phyloP scores from a whole-genome alignment of 64 coral and sea anemone genomes.

The Platygyra sinensis region DNA sequence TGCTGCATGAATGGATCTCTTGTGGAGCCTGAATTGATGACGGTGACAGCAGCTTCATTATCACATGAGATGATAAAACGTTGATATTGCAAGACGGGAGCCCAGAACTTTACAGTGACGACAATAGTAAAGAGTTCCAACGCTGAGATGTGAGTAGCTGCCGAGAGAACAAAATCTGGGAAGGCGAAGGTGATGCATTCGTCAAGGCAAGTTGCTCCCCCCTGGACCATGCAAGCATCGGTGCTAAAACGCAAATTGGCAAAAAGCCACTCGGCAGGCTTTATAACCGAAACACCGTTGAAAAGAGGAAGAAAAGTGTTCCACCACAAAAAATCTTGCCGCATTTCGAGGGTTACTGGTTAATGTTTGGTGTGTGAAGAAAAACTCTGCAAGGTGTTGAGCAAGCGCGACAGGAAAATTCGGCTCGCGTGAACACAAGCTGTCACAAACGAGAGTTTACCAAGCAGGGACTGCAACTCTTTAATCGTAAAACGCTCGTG shows the following conservation, averaged over 20 bases:
- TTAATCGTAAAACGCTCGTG: background rate
- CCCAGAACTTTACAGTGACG: conserved; percentile 10
- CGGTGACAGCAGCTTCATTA: conserved; percentile 9
- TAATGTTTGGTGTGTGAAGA: too few relatives aligned
- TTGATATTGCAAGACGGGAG: background rate
- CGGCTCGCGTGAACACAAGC: too few relatives aligned
- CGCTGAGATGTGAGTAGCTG: conserved; percentile 8
- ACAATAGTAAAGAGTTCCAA: conserved; percentile 25
- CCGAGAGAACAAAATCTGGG: background rate
- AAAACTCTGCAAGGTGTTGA: too few relatives aligned
- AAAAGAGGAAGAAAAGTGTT: too few relatives aligned
- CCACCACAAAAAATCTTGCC: conserved; percentile 8
- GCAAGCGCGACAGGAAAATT: too few relatives aligned
- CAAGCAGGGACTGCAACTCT: too few relatives aligned
- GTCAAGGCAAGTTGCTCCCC: background rate
- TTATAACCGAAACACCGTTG: too few relatives aligned
- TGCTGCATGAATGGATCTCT: conserved; percentile 24
- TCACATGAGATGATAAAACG: conserved; percentile 17
- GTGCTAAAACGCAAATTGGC: background rate
- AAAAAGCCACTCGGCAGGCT: background rate
- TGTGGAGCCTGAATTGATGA: conserved; percentile 18
- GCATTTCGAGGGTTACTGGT: too few relatives aligned
- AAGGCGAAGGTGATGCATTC: background rate
- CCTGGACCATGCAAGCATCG: background rate
- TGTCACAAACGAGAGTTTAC: too few relatives aligned